phyloP scores from a whole-genome alignment of 2,797 vertebrate species.

The Rhodeus uyekii region DNA sequence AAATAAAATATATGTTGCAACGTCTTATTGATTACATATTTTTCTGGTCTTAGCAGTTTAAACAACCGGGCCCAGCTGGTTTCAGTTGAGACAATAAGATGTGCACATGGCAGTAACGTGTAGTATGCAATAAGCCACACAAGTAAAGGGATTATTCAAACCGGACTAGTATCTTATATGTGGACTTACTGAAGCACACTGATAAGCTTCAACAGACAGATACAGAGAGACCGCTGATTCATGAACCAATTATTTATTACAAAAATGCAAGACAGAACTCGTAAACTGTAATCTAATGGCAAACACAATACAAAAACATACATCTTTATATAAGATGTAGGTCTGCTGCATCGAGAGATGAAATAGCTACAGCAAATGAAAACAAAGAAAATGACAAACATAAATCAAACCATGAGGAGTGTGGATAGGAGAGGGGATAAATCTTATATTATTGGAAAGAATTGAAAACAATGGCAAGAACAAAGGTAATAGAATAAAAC shows the following conservation, averaged over 20 bases:
- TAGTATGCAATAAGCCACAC: neutral
- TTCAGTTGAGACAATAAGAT: neutral
- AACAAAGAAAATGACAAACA: conserved; percentile 59
- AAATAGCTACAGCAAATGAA: conserved; percentile 51
- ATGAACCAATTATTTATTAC: conserved; percentile 76
- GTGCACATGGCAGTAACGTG: neutral
- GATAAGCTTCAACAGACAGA: neutral
- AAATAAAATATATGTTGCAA: too few relatives aligned
- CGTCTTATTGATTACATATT: too few relatives aligned
- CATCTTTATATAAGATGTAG: conserved; percentile 65
- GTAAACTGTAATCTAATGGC: conserved; percentile 72
- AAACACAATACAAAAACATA: conserved; percentile 78
- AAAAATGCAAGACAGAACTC: conserved; percentile 76
- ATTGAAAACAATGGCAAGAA: conserved; percentile 41
- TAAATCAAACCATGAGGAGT: conserved; percentile 44
- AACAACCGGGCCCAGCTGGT: neutral
- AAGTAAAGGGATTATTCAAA: neutral
- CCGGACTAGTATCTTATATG: neutral
- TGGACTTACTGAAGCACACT: neutral
- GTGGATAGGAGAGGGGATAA: conserved; percentile 33
- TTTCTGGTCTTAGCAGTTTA: neutral
- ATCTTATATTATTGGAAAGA: conserved; percentile 42
- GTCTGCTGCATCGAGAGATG: conserved; percentile 57
- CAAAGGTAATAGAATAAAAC: conserved; percentile 37
- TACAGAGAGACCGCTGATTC: conserved; percentile 34